phyloP scores from a whole-genome alignment of 2,888 invertebrate genomes.

The Clanis bilineata region DNA sequence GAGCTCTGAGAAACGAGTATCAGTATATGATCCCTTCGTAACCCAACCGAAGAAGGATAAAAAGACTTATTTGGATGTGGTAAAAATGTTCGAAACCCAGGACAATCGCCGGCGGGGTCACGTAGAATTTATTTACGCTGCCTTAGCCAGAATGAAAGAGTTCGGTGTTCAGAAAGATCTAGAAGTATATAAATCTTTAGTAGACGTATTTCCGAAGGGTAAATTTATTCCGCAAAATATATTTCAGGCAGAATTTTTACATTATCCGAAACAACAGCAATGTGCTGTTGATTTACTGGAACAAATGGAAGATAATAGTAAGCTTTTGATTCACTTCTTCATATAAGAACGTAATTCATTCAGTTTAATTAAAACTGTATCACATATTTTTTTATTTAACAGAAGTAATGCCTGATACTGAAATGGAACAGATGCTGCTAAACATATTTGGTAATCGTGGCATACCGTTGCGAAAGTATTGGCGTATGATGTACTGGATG shows the following conservation, averaged over 20 bases:
- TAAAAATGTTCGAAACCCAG: conserved; percentile 87
- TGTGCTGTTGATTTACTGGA: conserved; percentile 94
- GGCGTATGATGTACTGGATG: conserved; percentile 95
- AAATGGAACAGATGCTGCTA: conserved; percentile 91
- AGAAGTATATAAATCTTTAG: conserved; percentile 91
- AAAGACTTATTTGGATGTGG: conserved; percentile 86
- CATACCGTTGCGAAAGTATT: conserved; percentile 87
- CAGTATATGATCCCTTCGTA: conserved; percentile 72
- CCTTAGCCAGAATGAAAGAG: conserved; percentile 92
- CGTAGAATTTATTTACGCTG: conserved; percentile 96
- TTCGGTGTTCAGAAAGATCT: conserved; percentile 94
- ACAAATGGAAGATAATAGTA: conserved; percentile 97
- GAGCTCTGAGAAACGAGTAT: conserved; percentile 62
- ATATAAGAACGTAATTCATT: neutral
- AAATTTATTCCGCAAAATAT: conserved; percentile 91
- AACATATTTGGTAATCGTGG: conserved; percentile 92
- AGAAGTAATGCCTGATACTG: conserved; percentile 95
- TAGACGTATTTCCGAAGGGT: conserved; percentile 94
- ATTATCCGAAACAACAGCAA: conserved; percentile 97
- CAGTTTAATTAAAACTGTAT: neutral
- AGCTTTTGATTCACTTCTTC: conserved; percentile 21
- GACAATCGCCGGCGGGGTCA: conserved; percentile 90
- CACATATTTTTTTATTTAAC: conserved; percentile 31
- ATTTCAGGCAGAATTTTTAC: conserved; percentile 94
- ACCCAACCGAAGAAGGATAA: conserved; percentile 82